These are phyloP conservation scores for Sterna hirundo DNA, from an alignment of 2,113 vertebrate genomes.

Conservation along the genomic window DNA sequence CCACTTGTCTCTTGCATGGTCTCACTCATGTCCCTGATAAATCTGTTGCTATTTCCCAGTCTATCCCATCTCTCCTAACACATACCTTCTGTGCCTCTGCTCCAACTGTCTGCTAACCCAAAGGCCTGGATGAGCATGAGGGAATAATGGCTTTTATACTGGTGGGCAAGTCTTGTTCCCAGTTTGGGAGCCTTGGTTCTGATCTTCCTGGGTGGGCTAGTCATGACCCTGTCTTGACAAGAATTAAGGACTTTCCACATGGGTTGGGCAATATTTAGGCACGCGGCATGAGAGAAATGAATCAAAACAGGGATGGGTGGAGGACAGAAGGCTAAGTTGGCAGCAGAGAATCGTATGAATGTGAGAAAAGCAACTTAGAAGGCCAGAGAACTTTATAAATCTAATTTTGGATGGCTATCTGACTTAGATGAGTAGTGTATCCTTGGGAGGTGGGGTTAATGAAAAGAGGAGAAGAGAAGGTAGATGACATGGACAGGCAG, in stretches of 20 bases:
- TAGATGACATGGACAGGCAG: neutral
- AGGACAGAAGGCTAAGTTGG: slow-evolving; percentile 61
- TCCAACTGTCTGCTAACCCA: slow-evolving; percentile 35
- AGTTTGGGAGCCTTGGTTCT: slow-evolving; percentile 51
- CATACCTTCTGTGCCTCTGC: slow-evolving; percentile 42
- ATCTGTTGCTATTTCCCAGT: neutral
- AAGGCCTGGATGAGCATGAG: slow-evolving; percentile 31
- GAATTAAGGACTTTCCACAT: slow-evolving; percentile 66
- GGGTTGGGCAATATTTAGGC: slow-evolving; percentile 67
- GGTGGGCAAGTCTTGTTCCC: slow-evolving; percentile 56
- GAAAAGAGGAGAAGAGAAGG: neutral
- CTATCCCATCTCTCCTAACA: slow-evolving; percentile 16
- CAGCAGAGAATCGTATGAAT: slow-evolving; percentile 32
- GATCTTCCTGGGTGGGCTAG: slow-evolving; percentile 69
- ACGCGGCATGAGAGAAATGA: slow-evolving; percentile 62
- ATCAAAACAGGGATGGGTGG: slow-evolving; percentile 68
- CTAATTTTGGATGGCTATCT: neutral
- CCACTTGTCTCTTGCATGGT: neutral
- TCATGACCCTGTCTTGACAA: slow-evolving; percentile 68
- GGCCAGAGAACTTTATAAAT: slow-evolving; percentile 19
- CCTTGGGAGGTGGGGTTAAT: neutral
- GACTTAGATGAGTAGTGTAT: neutral
- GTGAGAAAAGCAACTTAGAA: slow-evolving; percentile 56
- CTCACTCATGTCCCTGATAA: neutral
- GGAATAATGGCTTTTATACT: slow-evolving; percentile 63